Evolutionary conservation across 2,797 vertebrate genomes (phyloP).

Genomic region (Sebastes cheni): DNA sequence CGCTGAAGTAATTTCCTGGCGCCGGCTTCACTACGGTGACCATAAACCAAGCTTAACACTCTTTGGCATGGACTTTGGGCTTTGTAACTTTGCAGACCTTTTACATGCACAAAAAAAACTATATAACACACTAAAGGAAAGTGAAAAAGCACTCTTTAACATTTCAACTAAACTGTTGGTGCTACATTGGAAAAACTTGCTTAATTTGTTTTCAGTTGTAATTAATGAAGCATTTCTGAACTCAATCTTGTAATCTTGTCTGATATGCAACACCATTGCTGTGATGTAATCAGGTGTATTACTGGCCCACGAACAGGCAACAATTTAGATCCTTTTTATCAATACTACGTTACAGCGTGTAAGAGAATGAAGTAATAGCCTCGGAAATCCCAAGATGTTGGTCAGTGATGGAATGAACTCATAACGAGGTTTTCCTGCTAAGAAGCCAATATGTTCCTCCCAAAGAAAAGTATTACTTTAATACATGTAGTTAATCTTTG

Average conservation of each 20-base stretch:
- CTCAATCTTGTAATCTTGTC: not conserved
- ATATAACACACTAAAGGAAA: too few species aligned
- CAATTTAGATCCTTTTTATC: constrained; percentile 29
- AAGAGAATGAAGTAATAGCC: constrained; percentile 10
- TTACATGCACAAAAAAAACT: too few species aligned
- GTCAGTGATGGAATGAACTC: constrained; percentile 62
- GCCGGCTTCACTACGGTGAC: too few species aligned
- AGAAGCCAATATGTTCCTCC: constrained; percentile 41
- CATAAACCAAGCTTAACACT: too few species aligned
- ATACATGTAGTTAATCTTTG: constrained; percentile 64
- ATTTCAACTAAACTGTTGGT: not conserved
- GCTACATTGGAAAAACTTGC: not conserved
- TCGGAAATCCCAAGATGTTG: constrained; percentile 48
- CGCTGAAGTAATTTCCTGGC: too few species aligned
- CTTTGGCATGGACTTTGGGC: too few species aligned
- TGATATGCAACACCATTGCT: not conserved
- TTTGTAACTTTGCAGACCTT: too few species aligned
- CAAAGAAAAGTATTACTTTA: constrained; percentile 57
- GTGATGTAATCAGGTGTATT: constrained; percentile 11
- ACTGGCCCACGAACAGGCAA: constrained; percentile 4
- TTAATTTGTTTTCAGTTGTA: not conserved
- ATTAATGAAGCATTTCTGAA: not conserved
- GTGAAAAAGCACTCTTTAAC: fast-evolving
- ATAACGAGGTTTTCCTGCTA: constrained; percentile 47
- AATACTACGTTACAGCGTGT: constrained; percentile 1